A percentile compares a stretch with the other conserved stretches of the same genome.
These are phyloP conservation scores for Lumbricus terrestris DNA, from an alignment of 2,888 invertebrate species.

Conservation along the genomic window DNA sequence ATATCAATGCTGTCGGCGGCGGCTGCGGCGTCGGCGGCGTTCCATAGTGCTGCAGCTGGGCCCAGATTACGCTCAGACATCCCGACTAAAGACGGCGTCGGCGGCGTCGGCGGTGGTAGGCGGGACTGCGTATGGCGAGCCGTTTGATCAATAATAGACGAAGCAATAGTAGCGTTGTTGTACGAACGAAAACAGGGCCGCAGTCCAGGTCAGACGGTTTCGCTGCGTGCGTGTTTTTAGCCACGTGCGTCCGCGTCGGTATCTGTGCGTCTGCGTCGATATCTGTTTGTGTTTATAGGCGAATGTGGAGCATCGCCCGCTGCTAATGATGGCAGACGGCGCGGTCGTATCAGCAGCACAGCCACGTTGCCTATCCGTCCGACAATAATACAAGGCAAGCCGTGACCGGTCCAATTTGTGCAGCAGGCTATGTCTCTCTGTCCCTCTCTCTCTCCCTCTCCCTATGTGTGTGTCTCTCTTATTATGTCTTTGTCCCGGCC, in stretches of 20 bases:
- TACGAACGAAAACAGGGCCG: neutral
- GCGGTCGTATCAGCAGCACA: neutral
- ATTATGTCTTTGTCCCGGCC: neutral
- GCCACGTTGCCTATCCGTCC: neutral
- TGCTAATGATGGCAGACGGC: neutral
- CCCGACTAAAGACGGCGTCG: neutral
- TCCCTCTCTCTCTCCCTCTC: neutral
- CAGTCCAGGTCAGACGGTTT: neutral
- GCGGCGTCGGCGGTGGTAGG: neutral
- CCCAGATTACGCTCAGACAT: neutral
- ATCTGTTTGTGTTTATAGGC: neutral
- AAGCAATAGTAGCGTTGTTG: neutral
- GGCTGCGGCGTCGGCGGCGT: neutral
- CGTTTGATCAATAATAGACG: conserved; percentile 3
- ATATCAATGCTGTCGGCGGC: neutral
- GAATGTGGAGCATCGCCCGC: neutral
- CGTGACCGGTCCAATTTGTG: conserved; percentile 3
- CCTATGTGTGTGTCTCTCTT: neutral
- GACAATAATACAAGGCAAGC: neutral
- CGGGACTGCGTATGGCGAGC: neutral
- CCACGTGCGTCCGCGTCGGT: neutral
- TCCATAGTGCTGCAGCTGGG: neutral
- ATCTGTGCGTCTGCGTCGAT: neutral
- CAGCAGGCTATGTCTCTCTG: neutral
- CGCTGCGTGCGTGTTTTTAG: neutral